Conservation (phyloP, 2,113 vertebrate genomes). For the Saimiri boliviensis region DNA sequence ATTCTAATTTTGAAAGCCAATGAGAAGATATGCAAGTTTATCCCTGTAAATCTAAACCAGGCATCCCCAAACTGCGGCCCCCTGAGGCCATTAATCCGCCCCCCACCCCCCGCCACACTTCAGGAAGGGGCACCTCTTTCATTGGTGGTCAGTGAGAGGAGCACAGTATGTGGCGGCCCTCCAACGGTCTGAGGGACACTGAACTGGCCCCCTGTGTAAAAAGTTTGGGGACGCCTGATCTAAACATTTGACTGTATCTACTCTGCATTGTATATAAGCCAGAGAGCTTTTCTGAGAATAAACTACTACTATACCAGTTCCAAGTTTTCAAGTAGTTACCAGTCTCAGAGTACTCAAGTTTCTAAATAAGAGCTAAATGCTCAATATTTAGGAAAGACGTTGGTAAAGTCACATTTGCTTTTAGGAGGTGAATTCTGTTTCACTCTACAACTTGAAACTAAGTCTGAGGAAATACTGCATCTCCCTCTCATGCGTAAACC, state of each 20-base stretch:
- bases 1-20: not conserved
- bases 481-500: not conserved
- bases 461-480: not conserved
- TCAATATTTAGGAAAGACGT: not conserved
- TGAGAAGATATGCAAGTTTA: not conserved
- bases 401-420: slow-evolving; percentile 37
- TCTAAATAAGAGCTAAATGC: not conserved
- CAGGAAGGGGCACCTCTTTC: no score
- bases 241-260: not conserved
- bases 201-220: no score
- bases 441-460: slow-evolving; percentile 12
- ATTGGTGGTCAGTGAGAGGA: no score
- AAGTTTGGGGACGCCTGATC: no score
- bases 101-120: no score
- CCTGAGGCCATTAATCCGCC: no score
- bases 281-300: not conserved
- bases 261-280: not conserved
- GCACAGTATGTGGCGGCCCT: no score
- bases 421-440: not conserved
- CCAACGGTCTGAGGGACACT: no score
- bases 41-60: not conserved
- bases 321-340: not conserved
- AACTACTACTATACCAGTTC: not conserved
- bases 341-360: not conserved
- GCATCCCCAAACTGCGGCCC: no score